These are phyloP conservation scores for Melipona bicolor DNA, from an alignment of 2,888 invertebrate species.

Conservation along the genomic window DNA sequence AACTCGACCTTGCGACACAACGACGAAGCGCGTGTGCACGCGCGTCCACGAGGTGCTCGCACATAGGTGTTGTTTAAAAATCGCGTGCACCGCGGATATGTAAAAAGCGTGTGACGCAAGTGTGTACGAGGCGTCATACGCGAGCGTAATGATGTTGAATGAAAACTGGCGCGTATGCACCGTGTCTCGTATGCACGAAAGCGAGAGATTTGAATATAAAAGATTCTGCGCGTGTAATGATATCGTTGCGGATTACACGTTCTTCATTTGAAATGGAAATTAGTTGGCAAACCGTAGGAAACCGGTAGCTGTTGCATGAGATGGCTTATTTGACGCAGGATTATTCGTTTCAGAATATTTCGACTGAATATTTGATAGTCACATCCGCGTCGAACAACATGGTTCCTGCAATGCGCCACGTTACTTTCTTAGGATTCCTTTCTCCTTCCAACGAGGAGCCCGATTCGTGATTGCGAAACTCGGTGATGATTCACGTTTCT, in stretches of 20 bases:
- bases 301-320: background rate
- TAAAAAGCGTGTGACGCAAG: constrained; percentile 36
- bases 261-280: constrained; percentile 7
- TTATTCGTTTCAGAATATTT: background rate
- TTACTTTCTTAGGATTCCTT: background rate
- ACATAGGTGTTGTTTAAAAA: constrained; percentile 17
- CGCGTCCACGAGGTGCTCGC: constrained; percentile 5
- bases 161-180: constrained; percentile 22
- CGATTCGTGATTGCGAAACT: background rate
- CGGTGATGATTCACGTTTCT: constrained; percentile 5
- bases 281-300: background rate
- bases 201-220: constrained; percentile 29
- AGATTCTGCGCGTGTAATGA: background rate
- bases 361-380: background rate
- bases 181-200: constrained; percentile 20
- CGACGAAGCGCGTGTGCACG: constrained; percentile 11
- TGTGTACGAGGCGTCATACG: background rate
- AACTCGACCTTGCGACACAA: background rate
- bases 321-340: background rate
- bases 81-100: constrained; percentile 24
- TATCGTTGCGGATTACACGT: constrained; percentile 5
- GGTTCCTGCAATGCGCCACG: background rate
- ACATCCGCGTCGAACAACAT: background rate
- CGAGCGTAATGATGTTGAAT: constrained; percentile 34
- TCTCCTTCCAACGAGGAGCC: too few species aligned